Evolutionary conservation across 2,888 invertebrate species (phyloP).

Genomic region (Lasioglossum villosulum): DNA sequence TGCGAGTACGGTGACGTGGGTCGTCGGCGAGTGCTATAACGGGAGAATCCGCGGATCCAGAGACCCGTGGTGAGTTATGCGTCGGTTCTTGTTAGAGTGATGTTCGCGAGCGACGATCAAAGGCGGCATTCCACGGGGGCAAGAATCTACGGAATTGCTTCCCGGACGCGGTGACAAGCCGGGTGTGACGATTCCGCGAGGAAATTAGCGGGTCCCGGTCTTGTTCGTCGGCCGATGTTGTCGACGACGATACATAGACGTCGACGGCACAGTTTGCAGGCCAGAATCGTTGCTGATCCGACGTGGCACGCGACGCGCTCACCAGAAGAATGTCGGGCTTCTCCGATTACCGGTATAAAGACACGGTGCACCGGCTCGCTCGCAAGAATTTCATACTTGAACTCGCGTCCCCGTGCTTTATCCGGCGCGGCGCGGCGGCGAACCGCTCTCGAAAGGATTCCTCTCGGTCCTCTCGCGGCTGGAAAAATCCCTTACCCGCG

Average conservation of each 20-base stretch:
- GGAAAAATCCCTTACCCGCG: not conserved
- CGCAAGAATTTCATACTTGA: constrained; percentile 19
- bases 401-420: not conserved
- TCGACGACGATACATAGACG: constrained; percentile 42
- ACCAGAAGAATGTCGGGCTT: constrained; percentile 40
- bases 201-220: constrained; percentile 71
- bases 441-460: constrained; percentile 10
- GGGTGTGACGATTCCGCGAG: constrained; percentile 70
- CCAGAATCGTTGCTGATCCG: constrained; percentile 22
- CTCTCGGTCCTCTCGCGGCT: not conserved
- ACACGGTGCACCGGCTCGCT: not conserved
- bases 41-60: constrained; percentile 54
- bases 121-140: constrained; percentile 75
- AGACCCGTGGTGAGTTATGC: constrained; percentile 54
- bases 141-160: constrained; percentile 77
- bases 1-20: not conserved
- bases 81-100: constrained; percentile 69
- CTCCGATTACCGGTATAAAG: constrained; percentile 34
- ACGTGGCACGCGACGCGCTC: constrained; percentile 16
- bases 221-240: constrained; percentile 37
- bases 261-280: constrained; percentile 34
- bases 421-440: not conserved
- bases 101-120: constrained; percentile 73
- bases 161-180: constrained; percentile 68
- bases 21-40: constrained; percentile 45